A percentile compares a stretch with the other conserved stretches of the same genome.
phyloP scores from a whole-genome alignment of 2,113 vertebrate species.

The Gila orcuttii region DNA sequence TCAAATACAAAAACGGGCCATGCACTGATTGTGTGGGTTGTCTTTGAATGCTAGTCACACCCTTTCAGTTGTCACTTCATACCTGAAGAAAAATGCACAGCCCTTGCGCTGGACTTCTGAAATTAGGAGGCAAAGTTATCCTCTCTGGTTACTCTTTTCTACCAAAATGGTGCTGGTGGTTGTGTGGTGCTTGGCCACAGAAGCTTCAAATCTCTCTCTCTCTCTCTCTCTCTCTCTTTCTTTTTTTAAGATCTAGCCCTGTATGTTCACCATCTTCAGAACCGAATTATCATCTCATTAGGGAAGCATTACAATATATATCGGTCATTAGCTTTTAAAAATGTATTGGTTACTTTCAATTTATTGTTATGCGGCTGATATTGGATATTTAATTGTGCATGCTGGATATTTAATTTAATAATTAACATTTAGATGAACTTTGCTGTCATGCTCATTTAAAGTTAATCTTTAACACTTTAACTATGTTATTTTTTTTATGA shows the following conservation, averaged over 20 bases:
- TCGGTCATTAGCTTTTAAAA: not conserved
- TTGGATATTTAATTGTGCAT: not conserved
- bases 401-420: not conserved
- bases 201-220: not conserved
- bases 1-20: conserved; percentile 45
- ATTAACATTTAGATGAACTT: not conserved
- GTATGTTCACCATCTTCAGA: not conserved
- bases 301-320: not conserved
- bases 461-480: not conserved
- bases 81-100: not conserved
- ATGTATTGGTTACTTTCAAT: not conserved
- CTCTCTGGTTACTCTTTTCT: not conserved
- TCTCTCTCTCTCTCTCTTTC: no score
- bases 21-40: conserved; percentile 51
- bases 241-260: not conserved
- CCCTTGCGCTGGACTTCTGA: not conserved
- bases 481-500: no score
- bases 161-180: not conserved
- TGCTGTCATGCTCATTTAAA: not conserved
- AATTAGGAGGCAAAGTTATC: not conserved
- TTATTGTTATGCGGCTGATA: not conserved
- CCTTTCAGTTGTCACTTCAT: not conserved
- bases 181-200: not conserved
- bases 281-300: not conserved
- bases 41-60: conserved; percentile 44